Evolutionary conservation across 1,140 invertebrate genomes (phyloP), one percentile per base, ranked within the genome.

Genomic region (Zaprionus davidi): DNA sequence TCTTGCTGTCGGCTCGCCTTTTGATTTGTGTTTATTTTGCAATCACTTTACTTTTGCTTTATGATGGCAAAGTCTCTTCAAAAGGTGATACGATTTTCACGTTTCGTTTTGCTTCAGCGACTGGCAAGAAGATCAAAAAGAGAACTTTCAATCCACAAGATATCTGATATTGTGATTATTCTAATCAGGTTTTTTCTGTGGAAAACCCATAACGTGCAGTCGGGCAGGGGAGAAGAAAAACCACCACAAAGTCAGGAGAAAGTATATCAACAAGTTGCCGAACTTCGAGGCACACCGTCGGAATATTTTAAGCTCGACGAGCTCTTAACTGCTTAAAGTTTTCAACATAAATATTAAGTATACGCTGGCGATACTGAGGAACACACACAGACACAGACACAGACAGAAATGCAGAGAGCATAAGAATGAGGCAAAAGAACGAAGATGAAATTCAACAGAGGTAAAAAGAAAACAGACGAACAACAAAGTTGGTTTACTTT

Each of bases 261-360:
- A 79, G 78, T 78, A 88, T 81, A 87, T 87, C 84, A 87, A 87
- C 84, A 87, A 87, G 84, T 87, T 88, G 84, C 77, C 75, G 64
- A 83, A 87, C 63, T 88, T 76, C 51, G 22, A 24, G 38, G 82
- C 75, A 83, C 84, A 87, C 81, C 81, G 73, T 53, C 65, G 58
- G 84, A 87, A 87, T 87, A 87, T 87, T 88, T 87, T 88, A 88
- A 87, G 84, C 81, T 72, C 73, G 77, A 81, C 71, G 81, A 88
- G 83, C 73, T 87, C 83, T 87, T 83, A 83, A 87, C 84, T 83
- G 83, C 84, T 87, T 87, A 88, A 87, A 87, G 84, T 87, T 87
- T 87, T 87, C 84, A 87, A 88, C 84, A 81, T 78, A 88, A 87
- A 87, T 87, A 87, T 88, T 79, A 87, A 88, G 84, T 88, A 83